phyloP scores from a whole-genome alignment of 2,797 vertebrate genomes.

The Propithecus perrieri region DNA sequence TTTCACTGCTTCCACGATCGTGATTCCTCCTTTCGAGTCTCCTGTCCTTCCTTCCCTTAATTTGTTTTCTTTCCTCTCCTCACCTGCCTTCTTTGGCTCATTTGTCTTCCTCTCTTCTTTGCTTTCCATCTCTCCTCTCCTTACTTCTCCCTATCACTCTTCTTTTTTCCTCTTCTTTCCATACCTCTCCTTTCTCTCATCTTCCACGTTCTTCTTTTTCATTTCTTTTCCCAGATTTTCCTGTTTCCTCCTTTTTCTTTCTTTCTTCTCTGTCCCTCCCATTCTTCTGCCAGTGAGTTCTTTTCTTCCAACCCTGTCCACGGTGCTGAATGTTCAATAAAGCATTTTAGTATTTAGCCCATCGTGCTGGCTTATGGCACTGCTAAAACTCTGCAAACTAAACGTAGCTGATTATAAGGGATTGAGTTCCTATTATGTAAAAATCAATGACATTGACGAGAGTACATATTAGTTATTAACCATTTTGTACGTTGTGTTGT shows the following conservation, averaged over 20 bases:
- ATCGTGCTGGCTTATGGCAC: background rate
- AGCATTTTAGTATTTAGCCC: background rate
- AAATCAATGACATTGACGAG: background rate
- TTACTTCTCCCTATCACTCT: background rate
- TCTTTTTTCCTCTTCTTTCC: background rate
- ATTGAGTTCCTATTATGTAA: background rate
- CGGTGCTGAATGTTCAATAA: constrained; percentile 57
- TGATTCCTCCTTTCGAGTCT: background rate
- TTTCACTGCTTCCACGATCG: background rate
- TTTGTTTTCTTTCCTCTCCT: background rate
- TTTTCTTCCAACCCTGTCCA: constrained; percentile 53
- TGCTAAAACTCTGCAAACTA: background rate
- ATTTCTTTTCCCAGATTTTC: background rate
- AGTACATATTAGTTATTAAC: background rate
- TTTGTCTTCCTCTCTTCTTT: background rate
- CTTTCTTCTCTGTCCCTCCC: background rate
- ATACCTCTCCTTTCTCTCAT: background rate
- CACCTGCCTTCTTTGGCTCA: background rate
- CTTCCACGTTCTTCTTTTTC: background rate
- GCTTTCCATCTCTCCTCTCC: background rate
- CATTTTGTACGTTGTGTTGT: background rate
- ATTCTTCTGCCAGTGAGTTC: background rate
- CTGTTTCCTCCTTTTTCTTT: background rate
- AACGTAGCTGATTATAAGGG: background rate
- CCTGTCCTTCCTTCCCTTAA: background rate